phyloP scores from a whole-genome alignment of 2,113 vertebrate genomes.

The Lophotis ruficrista region DNA sequence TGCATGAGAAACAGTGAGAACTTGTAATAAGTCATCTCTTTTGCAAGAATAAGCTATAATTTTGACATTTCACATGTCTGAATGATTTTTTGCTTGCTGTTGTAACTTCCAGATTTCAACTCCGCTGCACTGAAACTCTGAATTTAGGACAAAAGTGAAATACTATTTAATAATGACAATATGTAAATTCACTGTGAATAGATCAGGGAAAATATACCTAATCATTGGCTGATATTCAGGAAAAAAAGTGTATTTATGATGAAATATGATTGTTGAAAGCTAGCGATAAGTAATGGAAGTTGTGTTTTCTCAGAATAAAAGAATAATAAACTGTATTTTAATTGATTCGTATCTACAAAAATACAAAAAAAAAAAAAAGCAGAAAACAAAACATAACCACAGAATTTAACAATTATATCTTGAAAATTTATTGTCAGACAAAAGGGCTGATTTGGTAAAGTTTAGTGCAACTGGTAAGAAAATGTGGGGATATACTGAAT shows the following conservation, averaged over 20 bases:
- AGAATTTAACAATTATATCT: neutral
- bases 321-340: neutral
- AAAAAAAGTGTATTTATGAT: neutral
- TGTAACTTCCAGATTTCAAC: neutral
- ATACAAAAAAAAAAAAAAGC: no score
- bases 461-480: neutral
- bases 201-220: neutral
- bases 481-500: neutral
- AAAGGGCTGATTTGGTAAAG: neutral
- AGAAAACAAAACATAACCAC: neutral
- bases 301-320: neutral
- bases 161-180: neutral
- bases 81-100: neutral
- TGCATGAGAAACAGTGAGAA: neutral
- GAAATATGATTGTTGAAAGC: neutral
- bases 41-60: neutral
- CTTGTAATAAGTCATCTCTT: neutral
- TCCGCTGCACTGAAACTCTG: neutral
- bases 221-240: neutral
- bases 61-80: neutral
- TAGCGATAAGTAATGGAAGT: neutral
- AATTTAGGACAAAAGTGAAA: neutral
- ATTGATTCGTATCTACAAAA: neutral
- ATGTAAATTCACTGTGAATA: neutral
- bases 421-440: neutral